Percentiles rank a stretch among this genome's conserved stretches.
phyloP scores from a whole-genome alignment of 1,140 invertebrate species.

The Cyrtorhinus lividipennis region DNA sequence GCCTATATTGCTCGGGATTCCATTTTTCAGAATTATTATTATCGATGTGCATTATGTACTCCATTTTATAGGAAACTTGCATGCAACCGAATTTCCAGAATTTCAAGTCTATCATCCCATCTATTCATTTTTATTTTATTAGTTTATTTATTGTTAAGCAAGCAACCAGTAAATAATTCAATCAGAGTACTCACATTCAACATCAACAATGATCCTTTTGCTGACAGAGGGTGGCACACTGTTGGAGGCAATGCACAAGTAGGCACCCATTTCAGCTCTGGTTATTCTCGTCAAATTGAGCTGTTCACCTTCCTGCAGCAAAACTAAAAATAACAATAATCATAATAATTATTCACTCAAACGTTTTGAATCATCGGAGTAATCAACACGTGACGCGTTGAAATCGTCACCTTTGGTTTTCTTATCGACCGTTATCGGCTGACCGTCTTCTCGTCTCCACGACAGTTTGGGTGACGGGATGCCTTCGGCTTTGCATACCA shows the following conservation, averaged over 20 bases:
- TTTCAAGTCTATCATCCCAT: no score
- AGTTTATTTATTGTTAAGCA: no score
- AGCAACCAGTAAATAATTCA: no score
- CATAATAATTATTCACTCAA: not conserved
- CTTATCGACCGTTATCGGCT: conserved; percentile 61
- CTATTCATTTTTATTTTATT: no score
- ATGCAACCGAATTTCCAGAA: no score
- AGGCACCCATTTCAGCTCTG: conserved; percentile 75
- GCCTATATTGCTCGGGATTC: no score
- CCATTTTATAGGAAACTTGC: no score
- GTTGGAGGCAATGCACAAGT: conserved; percentile 72
- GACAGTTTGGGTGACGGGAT: conserved; percentile 75
- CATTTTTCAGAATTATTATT: no score
- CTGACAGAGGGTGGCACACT: conserved; percentile 75
- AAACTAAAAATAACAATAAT: conserved; percentile 31
- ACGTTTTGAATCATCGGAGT: no score
- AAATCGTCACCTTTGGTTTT: conserved; percentile 61
- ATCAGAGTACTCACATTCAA: conserved; percentile 27
- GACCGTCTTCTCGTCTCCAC: conserved; percentile 80
- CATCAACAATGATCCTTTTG: conserved; percentile 38
- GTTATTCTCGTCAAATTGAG: conserved; percentile 64
- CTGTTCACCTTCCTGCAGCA: conserved; percentile 46
- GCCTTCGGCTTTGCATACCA: conserved; percentile 76
- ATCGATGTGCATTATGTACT: no score
- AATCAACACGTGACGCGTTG: no score